phyloP scores from a whole-genome alignment of 2,888 invertebrate species.

The Trichopoda pennipes region DNA sequence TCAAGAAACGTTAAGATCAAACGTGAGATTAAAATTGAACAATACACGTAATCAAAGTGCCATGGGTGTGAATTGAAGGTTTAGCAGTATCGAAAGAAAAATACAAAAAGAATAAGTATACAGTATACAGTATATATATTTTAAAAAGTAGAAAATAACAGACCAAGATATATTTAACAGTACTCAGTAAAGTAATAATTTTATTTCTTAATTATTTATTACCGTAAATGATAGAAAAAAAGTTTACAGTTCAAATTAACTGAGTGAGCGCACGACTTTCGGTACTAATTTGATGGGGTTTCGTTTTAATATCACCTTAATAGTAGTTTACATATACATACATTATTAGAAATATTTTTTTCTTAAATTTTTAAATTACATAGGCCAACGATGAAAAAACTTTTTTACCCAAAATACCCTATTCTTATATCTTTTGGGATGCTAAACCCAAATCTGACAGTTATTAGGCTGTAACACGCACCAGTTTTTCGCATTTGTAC shows the following conservation, averaged over 20 bases:
- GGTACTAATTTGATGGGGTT: no score
- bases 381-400: no score
- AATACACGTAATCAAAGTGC: conserved; percentile 51
- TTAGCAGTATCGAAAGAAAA: conserved; percentile 44
- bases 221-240: background rate
- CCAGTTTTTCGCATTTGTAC: no score
- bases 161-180: conserved; percentile 51
- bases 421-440: no score
- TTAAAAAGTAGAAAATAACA: conserved; percentile 2
- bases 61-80: conserved; percentile 67
- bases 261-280: background rate
- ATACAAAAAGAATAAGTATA: conserved; percentile 14
- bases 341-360: no score
- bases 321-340: no score
- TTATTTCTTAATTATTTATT: background rate
- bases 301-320: no score
- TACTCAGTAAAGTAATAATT: conserved; percentile 17
- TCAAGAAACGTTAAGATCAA: conserved; percentile 67
- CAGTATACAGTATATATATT: conserved; percentile 36
- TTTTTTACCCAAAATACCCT: no score
- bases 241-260: background rate
- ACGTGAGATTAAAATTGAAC: conserved; percentile 62
- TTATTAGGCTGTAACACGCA: no score
- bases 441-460: no score
- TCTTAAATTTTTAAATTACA: no score